Conservation (phyloP, 2,797 vertebrate species). For the Pipistrellus pygmaeus region DNA sequence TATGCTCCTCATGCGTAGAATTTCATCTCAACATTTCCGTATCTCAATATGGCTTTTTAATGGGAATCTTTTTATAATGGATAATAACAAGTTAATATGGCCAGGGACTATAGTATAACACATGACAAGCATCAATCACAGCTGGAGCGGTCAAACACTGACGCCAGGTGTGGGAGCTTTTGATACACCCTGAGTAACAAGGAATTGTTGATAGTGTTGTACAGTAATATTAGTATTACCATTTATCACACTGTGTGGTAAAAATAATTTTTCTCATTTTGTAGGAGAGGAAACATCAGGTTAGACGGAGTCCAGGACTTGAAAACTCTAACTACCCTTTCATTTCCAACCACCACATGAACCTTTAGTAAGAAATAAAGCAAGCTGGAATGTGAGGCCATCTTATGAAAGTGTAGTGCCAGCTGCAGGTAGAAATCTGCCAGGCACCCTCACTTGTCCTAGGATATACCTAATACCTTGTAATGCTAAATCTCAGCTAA, state of each 20-base stretch:
- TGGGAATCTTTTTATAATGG: slow-evolving; percentile 29
- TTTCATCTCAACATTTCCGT: slow-evolving; percentile 20
- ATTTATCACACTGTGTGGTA: neutral
- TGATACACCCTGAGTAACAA: neutral
- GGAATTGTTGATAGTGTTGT: neutral
- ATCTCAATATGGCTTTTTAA: neutral
- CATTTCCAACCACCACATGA: neutral
- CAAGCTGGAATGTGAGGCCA: neutral
- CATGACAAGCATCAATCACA: neutral
- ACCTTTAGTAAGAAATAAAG: slow-evolving; percentile 5
- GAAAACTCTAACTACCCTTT: neutral
- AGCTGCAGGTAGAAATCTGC: neutral
- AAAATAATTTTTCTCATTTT: neutral
- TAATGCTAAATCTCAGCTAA: neutral
- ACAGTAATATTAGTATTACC: neutral
- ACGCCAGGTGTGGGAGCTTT: neutral
- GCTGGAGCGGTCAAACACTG: neutral
- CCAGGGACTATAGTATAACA: neutral
- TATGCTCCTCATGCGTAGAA: neutral
- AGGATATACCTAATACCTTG: neutral
- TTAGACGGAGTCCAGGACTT: neutral
- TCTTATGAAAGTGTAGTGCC: neutral
- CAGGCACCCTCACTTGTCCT: neutral
- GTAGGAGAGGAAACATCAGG: neutral
- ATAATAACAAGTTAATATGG: slow-evolving; percentile 31